Evolutionary conservation across 2,113 vertebrate genomes (phyloP), one percentile per base, ranked within the genome.

Genomic region (Malurus melanocephalus): DNA sequence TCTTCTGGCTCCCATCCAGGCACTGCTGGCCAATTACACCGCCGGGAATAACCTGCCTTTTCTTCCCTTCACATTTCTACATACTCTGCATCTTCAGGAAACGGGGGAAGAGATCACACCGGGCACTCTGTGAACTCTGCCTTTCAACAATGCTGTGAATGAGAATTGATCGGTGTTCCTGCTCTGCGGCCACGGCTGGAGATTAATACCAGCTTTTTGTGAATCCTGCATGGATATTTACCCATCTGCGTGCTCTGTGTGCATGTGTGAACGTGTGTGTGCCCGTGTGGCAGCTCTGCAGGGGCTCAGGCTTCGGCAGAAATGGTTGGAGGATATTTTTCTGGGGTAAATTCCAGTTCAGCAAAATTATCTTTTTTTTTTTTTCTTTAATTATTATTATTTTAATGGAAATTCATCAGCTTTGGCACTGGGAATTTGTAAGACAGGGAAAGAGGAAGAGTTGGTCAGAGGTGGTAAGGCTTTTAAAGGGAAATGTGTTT

Each of bases 11-110:
- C 33, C 8, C 16, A 33, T 90, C 93, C 90, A 93, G 93, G 66
- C 73, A 48, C 65, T 64, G 87, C 66, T 84, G 92, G 68, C 80
- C 95, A 95, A 96, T 94, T 94, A 92, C 93, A 94, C 93, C 65
- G 7, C 56, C 2, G 65, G 85, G 95, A 94, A 93, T 81, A 92
- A 91, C 78, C 80, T 94, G 73, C 48, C 16, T 80, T 88, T 85
- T 83, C 60, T 51, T 8, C 16, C 46, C 21, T 93, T 90, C 48
- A 15, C 62, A 52, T 88, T 93, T 93, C 90, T 80, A 89, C 92
- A 52, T 91, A 64, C 78, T 88, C 85, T 69, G 87, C 88, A 81
- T 93, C 82, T 93, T 94, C 74, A 82, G 78, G 56, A 93, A 94
- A 77, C 26, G 53, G 87, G 87, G 65, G 81, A 83, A 91, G 79